These are phyloP conservation scores for Rhingia rostrata DNA, from an alignment of 2,888 invertebrate genomes.

Conservation along the genomic window DNA sequence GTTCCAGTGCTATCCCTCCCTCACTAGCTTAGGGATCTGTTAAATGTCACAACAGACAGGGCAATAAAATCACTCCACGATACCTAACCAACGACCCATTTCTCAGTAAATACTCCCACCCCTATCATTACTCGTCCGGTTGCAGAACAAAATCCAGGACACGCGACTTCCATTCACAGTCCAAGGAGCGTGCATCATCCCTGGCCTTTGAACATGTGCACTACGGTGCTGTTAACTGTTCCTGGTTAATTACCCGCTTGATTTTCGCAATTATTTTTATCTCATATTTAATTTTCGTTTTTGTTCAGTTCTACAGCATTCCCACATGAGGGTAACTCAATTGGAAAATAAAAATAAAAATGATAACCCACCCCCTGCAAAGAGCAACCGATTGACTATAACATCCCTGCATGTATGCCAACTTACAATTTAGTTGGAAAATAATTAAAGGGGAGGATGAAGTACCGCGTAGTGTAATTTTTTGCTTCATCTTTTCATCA, in stretches of 20 bases:
- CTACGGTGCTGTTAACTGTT: slow-evolving; percentile 9
- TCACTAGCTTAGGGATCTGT: slow-evolving; percentile 5
- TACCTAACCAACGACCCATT: background rate
- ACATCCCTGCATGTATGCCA: slow-evolving; percentile 41
- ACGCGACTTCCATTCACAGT: slow-evolving; percentile 40
- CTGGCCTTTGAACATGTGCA: slow-evolving; percentile 2
- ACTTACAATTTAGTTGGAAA: slow-evolving; percentile 53
- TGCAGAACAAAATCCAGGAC: slow-evolving; percentile 43
- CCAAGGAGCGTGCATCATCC: background rate
- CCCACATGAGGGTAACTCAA: slow-evolving; percentile 58
- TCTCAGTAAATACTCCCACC: slow-evolving; percentile 1
- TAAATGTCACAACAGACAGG: slow-evolving; percentile 31
- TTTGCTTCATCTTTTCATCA: slow-evolving; percentile 5
- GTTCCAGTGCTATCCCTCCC: background rate
- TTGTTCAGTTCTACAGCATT: slow-evolving; percentile 17
- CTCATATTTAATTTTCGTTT: slow-evolving; percentile 60
- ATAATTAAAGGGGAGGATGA: slow-evolving; percentile 57
- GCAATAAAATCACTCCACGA: slow-evolving; percentile 40
- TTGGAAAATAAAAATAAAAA: slow-evolving; percentile 62
- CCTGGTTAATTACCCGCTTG: slow-evolving; percentile 73
- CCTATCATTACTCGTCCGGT: background rate
- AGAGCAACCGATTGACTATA: background rate
- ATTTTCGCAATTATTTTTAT: slow-evolving; percentile 73
- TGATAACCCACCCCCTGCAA: slow-evolving; percentile 41
- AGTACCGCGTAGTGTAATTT: background rate